Evolutionary conservation across 2,113 vertebrate species (phyloP).

Genomic region (Clarias gariepinus): DNA sequence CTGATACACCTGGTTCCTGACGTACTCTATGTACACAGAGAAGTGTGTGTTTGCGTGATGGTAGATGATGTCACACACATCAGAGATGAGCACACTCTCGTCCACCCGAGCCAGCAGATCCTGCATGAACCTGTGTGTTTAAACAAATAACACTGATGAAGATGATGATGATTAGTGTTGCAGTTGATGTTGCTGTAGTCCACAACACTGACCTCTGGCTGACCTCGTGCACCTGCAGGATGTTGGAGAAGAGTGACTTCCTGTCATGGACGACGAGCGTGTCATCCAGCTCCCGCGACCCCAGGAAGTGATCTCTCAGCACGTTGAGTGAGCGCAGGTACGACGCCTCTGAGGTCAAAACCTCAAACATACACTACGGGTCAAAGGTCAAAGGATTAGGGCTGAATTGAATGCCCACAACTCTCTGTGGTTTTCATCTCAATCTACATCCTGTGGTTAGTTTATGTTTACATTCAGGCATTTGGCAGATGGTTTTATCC

Average conservation of each 20-base stretch:
- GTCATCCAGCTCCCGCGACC: constrained; percentile 67
- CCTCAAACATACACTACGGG: constrained; percentile 77
- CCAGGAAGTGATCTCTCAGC: constrained; percentile 75
- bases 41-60: constrained; percentile 70
- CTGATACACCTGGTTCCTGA: constrained; percentile 79
- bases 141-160: not conserved
- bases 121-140: constrained; percentile 67
- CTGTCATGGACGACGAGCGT: constrained; percentile 73
- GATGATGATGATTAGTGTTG: not conserved
- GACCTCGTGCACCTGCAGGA: constrained; percentile 73
- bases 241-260: constrained; percentile 78
- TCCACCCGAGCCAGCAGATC: constrained; percentile 69
- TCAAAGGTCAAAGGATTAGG: not conserved
- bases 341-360: constrained; percentile 77
- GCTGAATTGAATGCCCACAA: not conserved
- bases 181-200: not conserved
- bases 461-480: not conserved
- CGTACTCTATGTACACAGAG: constrained; percentile 74
- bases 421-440: not conserved
- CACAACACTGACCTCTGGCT: constrained; percentile 72
- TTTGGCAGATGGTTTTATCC: no score
- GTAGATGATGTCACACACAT: constrained; percentile 77
- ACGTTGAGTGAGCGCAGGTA: constrained; percentile 75
- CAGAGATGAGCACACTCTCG: constrained; percentile 69
- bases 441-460: not conserved